Percentiles rank a stretch among this genome's conserved stretches.
Conservation (phyloP, 2,888 invertebrate genomes). For the Cataglyphis rosenhaueri region DNA sequence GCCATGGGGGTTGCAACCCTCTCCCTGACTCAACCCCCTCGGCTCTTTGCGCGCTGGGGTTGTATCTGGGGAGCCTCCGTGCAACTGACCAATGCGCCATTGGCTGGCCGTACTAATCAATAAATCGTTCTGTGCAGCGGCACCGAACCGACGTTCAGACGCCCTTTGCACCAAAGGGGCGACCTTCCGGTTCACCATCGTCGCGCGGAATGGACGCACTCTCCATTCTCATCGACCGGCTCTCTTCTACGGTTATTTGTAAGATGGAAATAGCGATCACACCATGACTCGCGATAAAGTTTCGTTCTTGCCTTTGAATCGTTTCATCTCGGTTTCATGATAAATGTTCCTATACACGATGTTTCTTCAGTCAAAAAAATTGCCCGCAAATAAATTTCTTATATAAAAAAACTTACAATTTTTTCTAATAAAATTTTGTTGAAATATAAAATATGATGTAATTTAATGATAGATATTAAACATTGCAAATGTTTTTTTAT, state of each 20-base stretch:
- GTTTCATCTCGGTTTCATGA: constrained; percentile 61
- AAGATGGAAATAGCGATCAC: constrained; percentile 42
- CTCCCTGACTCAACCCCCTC: constrained; percentile 75
- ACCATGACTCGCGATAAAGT: constrained; percentile 38
- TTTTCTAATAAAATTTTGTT: background rate
- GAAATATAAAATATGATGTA: background rate
- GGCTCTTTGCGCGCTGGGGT: constrained; percentile 72
- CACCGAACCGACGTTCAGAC: constrained; percentile 70
- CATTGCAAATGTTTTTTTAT: background rate
- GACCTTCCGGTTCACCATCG: constrained; percentile 76
- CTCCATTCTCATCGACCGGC: constrained; percentile 47
- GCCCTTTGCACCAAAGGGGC: constrained; percentile 64
- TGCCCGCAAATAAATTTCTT: background rate
- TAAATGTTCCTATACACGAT: constrained; percentile 19
- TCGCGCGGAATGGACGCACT: constrained; percentile 67
- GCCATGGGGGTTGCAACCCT: constrained; percentile 75
- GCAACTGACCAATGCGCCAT: constrained; percentile 83
- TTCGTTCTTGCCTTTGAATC: constrained; percentile 45
- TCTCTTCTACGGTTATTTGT: constrained; percentile 20
- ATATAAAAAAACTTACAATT: too few species aligned
- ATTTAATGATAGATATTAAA: background rate
- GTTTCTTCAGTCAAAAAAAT: background rate
- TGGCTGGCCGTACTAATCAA: constrained; percentile 82
- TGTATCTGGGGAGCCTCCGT: constrained; percentile 76
- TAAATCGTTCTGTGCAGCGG: constrained; percentile 83